Percentiles rank a stretch among this genome's conserved stretches.
These are phyloP conservation scores for Hyppa rectilinea DNA, from an alignment of 2,888 invertebrate species.

Conservation along the genomic window DNA sequence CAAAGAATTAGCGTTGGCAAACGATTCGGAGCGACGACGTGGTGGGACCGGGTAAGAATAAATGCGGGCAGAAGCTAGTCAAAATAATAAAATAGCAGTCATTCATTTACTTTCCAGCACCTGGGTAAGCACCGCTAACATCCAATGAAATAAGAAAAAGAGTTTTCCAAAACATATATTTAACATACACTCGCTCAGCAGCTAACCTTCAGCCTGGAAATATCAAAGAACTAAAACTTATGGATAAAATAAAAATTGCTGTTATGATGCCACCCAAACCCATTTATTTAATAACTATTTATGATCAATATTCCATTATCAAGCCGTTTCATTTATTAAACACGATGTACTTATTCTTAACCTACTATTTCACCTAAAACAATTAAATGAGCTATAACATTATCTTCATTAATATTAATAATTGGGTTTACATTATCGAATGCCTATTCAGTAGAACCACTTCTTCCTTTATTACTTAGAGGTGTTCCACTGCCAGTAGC, in stretches of 20 bases:
- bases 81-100: too few relatives aligned
- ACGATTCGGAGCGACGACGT: too few relatives aligned
- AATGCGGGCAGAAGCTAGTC: too few relatives aligned
- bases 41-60: too few relatives aligned
- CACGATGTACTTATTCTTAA: not conserved
- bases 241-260: constrained; percentile 37
- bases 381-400: not conserved
- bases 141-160: not conserved
- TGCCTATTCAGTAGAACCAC: constrained; percentile 55
- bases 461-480: constrained; percentile 79
- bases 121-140: too few relatives aligned
- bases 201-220: not conserved
- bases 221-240: not conserved
- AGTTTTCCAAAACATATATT: not conserved
- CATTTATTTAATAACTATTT: constrained; percentile 54
- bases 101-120: too few relatives aligned
- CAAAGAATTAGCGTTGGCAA: too few relatives aligned
- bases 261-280: constrained; percentile 61
- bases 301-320: constrained; percentile 43
- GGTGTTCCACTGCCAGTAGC: constrained; percentile 84
- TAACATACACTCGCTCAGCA: not conserved
- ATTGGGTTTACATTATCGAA: not conserved
- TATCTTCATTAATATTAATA: not conserved
- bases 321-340: constrained; percentile 59
- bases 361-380: not conserved